phyloP scores from a whole-genome alignment of 2,888 invertebrate genomes.

The Argyresthia albistria region DNA sequence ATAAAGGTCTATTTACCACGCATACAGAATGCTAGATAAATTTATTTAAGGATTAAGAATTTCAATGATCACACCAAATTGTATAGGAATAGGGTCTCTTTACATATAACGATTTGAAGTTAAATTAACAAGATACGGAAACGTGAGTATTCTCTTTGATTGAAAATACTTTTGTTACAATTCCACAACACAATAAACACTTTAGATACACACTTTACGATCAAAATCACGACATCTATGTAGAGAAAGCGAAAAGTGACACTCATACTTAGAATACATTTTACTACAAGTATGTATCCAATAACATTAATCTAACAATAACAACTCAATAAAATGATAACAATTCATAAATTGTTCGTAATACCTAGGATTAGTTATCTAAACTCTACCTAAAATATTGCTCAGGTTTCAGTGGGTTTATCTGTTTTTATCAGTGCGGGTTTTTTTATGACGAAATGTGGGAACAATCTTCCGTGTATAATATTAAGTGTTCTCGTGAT shows the following conservation, averaged over 20 bases:
- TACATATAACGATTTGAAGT: neutral
- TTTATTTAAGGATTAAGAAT: too few species aligned
- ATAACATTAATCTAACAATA: conserved; percentile 41
- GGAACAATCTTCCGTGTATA: too few species aligned
- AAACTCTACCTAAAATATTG: conserved; percentile 61
- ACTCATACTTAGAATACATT: conserved; percentile 29
- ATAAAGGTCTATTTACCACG: too few species aligned
- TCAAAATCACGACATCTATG: conserved; percentile 55
- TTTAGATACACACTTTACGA: conserved; percentile 42
- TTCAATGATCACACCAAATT: too few species aligned
- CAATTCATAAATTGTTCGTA: conserved; percentile 17
- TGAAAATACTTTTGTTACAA: neutral
- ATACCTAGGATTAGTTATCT: conserved; percentile 42
- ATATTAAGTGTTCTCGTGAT: too few species aligned
- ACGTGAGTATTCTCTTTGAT: too few species aligned
- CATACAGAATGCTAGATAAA: too few species aligned
- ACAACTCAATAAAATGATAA: conserved; percentile 48
- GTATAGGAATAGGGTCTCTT: too few species aligned
- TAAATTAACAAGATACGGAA: neutral
- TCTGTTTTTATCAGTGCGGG: conserved; percentile 57
- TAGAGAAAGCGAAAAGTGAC: conserved; percentile 55
- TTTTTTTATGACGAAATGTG: conserved; percentile 21
- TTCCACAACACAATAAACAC: conserved; percentile 10
- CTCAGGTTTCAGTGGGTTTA: conserved; percentile 65
- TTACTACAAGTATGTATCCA: conserved; percentile 9